These are phyloP conservation scores for Rynchops niger DNA, from an alignment of 2,113 vertebrate species.

Conservation along the genomic window DNA sequence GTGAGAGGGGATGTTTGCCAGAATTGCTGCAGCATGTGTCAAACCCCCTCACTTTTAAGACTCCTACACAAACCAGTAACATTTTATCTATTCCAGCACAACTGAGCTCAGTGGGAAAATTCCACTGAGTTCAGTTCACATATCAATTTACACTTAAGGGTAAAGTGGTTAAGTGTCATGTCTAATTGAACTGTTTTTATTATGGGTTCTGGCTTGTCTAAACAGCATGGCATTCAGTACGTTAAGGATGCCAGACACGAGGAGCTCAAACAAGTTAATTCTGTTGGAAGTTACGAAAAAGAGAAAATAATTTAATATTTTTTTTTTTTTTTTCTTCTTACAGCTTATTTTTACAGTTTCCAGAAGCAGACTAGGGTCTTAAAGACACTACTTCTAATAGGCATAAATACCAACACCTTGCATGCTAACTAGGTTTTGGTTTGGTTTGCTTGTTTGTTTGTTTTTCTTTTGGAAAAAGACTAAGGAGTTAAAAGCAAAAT, in stretches of 20 bases:
- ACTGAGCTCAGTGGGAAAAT: constrained; percentile 27
- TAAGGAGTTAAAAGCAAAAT: background rate
- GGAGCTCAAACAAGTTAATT: background rate
- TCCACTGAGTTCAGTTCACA: background rate
- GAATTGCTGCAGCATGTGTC: background rate
- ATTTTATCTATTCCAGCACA: constrained; percentile 1
- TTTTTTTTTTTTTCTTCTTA: background rate
- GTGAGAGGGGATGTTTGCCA: background rate
- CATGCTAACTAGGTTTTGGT: background rate
- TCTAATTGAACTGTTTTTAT: constrained; percentile 50
- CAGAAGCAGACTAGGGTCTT: background rate
- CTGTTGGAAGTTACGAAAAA: constrained; percentile 4
- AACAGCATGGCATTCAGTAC: background rate
- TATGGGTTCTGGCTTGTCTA: background rate
- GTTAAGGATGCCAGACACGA: background rate
- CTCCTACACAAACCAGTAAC: background rate
- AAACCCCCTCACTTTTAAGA: background rate
- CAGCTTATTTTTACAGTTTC: background rate
- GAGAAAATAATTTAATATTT: background rate
- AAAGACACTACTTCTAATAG: background rate
- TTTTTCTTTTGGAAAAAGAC: background rate
- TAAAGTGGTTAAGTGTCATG: constrained; percentile 10
- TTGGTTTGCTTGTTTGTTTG: background rate
- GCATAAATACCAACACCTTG: background rate
- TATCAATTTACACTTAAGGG: constrained; percentile 46